Percentiles rank a stretch among this genome's conserved stretches.
Evolutionary conservation across 1,140 invertebrate genomes (phyloP).

Genomic region (Scaptomyza graminum): DNA sequence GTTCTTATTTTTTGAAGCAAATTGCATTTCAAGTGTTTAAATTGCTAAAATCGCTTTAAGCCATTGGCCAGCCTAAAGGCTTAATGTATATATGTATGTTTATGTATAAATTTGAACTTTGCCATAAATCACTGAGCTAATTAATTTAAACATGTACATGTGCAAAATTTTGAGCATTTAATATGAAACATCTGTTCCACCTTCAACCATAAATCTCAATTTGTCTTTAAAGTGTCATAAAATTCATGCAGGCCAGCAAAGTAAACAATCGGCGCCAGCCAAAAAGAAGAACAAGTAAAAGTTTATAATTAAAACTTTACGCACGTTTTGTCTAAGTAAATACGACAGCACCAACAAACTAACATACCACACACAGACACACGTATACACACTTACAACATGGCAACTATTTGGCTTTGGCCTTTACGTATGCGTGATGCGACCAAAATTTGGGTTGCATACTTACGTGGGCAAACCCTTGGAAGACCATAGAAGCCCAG

Average conservation of each 20-base stretch:
- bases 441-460: slow-evolving; percentile 72
- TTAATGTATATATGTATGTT: slow-evolving; percentile 11
- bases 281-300: slow-evolving; percentile 60
- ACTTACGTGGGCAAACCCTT: slow-evolving; percentile 65
- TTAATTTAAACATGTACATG: slow-evolving; percentile 57
- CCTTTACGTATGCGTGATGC: slow-evolving; percentile 67
- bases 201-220: slow-evolving; percentile 20
- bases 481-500: slow-evolving; percentile 16
- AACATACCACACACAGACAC: slow-evolving; percentile 12
- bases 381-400: slow-evolving; percentile 29
- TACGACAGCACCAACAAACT: slow-evolving; percentile 43
- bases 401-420: slow-evolving; percentile 46
- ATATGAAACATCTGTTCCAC: slow-evolving; percentile 14
- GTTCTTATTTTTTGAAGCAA: not conserved
- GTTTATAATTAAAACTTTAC: slow-evolving; percentile 80
- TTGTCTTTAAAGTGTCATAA: slow-evolving; percentile 63
- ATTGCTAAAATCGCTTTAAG: slow-evolving; percentile 10
- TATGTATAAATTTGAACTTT: slow-evolving; percentile 1
- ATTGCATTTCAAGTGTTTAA: slow-evolving; percentile 36
- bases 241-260: slow-evolving; percentile 24
- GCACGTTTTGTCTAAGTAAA: slow-evolving; percentile 80
- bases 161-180: slow-evolving; percentile 10
- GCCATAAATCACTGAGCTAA: slow-evolving; percentile 48
- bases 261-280: slow-evolving; percentile 11
- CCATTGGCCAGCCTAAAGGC: slow-evolving; percentile 8